Percentiles rank a stretch among this genome's conserved stretches.
Evolutionary conservation across 2,797 vertebrate genomes (phyloP).

Genomic region (Sarcoramphus papa): DNA sequence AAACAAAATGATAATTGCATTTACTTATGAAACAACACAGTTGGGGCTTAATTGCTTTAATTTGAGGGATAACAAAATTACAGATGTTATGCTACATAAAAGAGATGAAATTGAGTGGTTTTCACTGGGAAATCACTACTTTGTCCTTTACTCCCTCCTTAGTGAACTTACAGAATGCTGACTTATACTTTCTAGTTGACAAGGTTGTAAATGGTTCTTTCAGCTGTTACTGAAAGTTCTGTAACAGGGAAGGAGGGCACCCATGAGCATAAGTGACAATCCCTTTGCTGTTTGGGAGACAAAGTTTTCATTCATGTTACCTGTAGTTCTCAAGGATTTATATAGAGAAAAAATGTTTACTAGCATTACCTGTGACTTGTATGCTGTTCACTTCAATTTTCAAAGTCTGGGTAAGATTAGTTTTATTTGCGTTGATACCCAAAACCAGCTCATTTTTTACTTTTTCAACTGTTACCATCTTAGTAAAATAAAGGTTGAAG

Average conservation of each 20-base stretch:
- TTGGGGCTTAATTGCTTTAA: background rate
- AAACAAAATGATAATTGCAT: background rate
- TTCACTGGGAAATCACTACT: background rate
- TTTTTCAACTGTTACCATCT: constrained; percentile 42
- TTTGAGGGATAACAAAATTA: background rate
- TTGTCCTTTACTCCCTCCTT: background rate
- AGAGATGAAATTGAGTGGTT: background rate
- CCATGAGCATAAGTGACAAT: background rate
- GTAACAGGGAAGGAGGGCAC: background rate
- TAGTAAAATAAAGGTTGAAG: constrained; percentile 68
- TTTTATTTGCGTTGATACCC: constrained; percentile 56
- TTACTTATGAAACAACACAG: background rate
- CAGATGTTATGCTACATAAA: background rate
- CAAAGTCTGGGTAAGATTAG: constrained; percentile 46
- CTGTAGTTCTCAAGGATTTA: background rate
- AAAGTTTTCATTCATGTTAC: background rate
- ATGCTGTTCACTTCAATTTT: constrained; percentile 74
- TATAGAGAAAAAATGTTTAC: background rate
- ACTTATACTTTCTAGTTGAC: background rate
- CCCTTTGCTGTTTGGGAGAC: background rate
- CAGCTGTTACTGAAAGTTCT: background rate
- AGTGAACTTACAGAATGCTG: background rate
- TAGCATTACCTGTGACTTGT: constrained; percentile 70
- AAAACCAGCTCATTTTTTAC: constrained; percentile 64
- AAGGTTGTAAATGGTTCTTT: background rate